A percentile compares a stretch with the other conserved stretches of the same genome.
These are phyloP conservation scores for Syrphus vitripennis DNA, from an alignment of 2,888 invertebrate genomes.

Conservation along the genomic window DNA sequence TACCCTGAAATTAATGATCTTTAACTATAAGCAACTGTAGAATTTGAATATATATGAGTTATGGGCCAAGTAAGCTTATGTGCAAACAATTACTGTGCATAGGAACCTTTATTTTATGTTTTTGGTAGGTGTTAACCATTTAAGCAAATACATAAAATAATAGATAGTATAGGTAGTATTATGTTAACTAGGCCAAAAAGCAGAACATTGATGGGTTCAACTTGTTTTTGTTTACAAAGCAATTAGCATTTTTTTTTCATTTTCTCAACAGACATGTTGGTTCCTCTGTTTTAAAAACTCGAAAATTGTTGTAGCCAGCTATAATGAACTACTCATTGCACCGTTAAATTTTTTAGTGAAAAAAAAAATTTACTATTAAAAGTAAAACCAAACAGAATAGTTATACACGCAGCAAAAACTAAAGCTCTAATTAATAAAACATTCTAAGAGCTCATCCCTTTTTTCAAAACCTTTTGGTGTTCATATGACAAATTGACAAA, in stretches of 20 bases:
- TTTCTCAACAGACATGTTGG: background rate
- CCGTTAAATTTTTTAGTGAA: slow-evolving; percentile 23
- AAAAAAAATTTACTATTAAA: slow-evolving; percentile 19
- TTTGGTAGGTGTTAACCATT: background rate
- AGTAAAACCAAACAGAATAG: slow-evolving; percentile 30
- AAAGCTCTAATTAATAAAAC: slow-evolving; percentile 1
- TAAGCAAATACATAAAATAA: background rate
- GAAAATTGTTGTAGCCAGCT: background rate
- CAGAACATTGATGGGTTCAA: background rate
- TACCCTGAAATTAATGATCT: too few species aligned
- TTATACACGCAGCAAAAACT: background rate
- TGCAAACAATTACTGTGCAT: background rate
- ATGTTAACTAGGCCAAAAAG: slow-evolving; percentile 3
- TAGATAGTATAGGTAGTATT: background rate
- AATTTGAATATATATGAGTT: background rate
- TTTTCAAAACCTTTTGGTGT: background rate
- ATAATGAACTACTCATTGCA: slow-evolving; percentile 15
- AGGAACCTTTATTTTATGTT: background rate
- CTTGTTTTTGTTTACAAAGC: background rate
- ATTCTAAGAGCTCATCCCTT: background rate
- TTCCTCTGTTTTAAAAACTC: background rate
- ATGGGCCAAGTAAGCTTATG: too few species aligned
- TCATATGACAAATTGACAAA: slow-evolving; percentile 20
- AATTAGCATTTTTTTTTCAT: slow-evolving; percentile 30
- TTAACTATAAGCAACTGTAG: too few species aligned